phyloP scores from a whole-genome alignment of 2,113 vertebrate species.

The Lichenostomus cassidix region DNA sequence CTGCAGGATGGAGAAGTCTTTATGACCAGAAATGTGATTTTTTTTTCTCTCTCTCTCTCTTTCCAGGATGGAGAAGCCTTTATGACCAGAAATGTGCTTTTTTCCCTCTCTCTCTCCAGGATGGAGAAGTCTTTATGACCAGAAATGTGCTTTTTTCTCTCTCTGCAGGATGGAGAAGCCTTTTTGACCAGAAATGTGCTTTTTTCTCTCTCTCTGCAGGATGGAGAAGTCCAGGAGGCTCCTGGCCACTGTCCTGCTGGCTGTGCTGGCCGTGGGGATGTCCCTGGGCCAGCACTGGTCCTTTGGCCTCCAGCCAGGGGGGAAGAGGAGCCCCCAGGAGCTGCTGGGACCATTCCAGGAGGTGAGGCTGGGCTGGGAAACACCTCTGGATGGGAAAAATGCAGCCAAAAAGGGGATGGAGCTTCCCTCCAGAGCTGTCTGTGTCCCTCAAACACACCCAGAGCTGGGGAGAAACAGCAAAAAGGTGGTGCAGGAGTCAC shows the following conservation, averaged over 20 bases:
- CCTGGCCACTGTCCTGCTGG: slow-evolving; percentile 55
- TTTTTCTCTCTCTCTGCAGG: not conserved
- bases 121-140: too few relatives aligned
- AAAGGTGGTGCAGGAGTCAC: accelerated
- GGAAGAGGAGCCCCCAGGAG: slow-evolving; percentile 72
- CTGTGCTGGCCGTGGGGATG: slow-evolving; percentile 22
- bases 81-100: too few relatives aligned
- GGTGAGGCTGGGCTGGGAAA: slow-evolving; percentile 40
- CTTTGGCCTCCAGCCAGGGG: slow-evolving; percentile 83
- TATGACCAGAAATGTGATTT: too few relatives aligned
- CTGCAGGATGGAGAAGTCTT: too few relatives aligned
- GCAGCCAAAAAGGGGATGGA: not conserved
- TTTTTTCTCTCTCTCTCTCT: too few relatives aligned
- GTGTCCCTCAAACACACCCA: too few relatives aligned
- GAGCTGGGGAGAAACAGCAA: accelerated
- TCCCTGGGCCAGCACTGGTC: slow-evolving; percentile 87
- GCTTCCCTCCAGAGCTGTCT: accelerated
- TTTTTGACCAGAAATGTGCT: not conserved
- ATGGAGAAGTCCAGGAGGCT: slow-evolving; percentile 46
- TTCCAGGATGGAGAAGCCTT: too few relatives aligned
- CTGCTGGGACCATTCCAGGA: slow-evolving; percentile 66
- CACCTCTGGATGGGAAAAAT: not conserved
- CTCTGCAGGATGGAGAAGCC: too few relatives aligned
- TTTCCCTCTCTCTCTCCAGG: too few relatives aligned
- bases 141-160: not conserved